Percentiles rank a stretch among this genome's conserved stretches.
phyloP scores from a whole-genome alignment of 2,888 invertebrate species.

The Napeogenes inachia region DNA sequence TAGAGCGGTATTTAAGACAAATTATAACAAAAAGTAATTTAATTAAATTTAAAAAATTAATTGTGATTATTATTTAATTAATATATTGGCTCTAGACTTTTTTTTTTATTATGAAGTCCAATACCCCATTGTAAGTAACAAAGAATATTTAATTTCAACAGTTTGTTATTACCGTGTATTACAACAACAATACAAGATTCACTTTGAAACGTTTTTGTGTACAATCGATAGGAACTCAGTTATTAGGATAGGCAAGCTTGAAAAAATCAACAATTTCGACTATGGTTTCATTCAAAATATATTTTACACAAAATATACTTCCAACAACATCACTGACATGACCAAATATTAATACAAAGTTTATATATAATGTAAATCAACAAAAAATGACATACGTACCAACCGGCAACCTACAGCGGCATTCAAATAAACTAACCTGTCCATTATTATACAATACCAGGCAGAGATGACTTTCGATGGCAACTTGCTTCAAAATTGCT shows the following conservation, averaged over 20 bases:
- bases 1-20: too few relatives aligned
- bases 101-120: background rate
- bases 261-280: conserved; percentile 10
- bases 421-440: background rate
- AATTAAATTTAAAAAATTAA: too few relatives aligned
- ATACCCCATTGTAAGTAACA: background rate
- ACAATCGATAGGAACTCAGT: conserved; percentile 1
- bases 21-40: too few relatives aligned
- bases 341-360: conserved; percentile 8
- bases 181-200: background rate
- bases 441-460: too few relatives aligned
- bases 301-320: conserved; percentile 18
- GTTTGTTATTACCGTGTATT: background rate
- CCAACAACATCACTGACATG: conserved; percentile 12
- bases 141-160: background rate
- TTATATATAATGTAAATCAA: conserved; percentile 5
- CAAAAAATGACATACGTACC: background rate
- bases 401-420: conserved; percentile 1
- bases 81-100: too few relatives aligned
- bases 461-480: too few relatives aligned
- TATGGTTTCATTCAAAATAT: conserved; percentile 13
- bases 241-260: conserved; percentile 4
- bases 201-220: background rate
- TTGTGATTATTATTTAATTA: too few relatives aligned
- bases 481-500: too few relatives aligned